phyloP scores from a whole-genome alignment of 2,888 invertebrate species.

The Desoria tigrina region DNA sequence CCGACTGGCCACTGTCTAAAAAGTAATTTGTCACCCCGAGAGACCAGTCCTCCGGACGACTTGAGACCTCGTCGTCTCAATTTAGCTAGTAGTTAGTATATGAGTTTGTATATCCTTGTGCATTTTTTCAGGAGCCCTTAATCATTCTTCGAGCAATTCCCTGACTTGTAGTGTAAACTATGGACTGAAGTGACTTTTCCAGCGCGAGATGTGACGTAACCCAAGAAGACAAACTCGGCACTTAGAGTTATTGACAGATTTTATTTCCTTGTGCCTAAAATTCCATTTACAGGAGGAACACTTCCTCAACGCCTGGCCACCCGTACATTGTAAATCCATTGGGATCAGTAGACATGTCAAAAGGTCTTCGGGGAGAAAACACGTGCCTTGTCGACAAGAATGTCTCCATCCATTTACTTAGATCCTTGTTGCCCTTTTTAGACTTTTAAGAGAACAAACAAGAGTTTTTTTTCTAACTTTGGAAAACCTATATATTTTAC shows the following conservation, averaged over 20 bases:
- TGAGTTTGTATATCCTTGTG: no score
- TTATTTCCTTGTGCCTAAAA: conserved; percentile 34
- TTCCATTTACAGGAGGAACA: background rate
- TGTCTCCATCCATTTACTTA: conserved; percentile 18
- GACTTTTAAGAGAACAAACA: conserved; percentile 1
- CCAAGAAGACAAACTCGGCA: conserved; percentile 26
- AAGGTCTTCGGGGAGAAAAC: conserved; percentile 23
- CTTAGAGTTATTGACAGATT: conserved; percentile 34
- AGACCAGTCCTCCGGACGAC: background rate
- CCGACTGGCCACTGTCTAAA: conserved; percentile 13
- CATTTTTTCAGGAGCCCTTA: background rate
- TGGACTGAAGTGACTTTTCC: no score
- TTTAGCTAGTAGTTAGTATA: no score
- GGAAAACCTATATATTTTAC: conserved; percentile 7
- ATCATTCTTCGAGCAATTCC: background rate
- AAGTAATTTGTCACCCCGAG: conserved; percentile 10
- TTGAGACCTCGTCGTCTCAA: background rate
- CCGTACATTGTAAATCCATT: conserved; percentile 51
- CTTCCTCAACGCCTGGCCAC: conserved; percentile 40
- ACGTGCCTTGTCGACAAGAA: conserved; percentile 32
- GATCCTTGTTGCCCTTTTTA: conserved; percentile 15
- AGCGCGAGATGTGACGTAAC: conserved; percentile 41
- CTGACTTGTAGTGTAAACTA: background rate
- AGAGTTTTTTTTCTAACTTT: background rate
- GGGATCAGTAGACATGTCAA: conserved; percentile 51